phyloP scores from a whole-genome alignment of 2,888 invertebrate genomes.

The Fragum sueziense region DNA sequence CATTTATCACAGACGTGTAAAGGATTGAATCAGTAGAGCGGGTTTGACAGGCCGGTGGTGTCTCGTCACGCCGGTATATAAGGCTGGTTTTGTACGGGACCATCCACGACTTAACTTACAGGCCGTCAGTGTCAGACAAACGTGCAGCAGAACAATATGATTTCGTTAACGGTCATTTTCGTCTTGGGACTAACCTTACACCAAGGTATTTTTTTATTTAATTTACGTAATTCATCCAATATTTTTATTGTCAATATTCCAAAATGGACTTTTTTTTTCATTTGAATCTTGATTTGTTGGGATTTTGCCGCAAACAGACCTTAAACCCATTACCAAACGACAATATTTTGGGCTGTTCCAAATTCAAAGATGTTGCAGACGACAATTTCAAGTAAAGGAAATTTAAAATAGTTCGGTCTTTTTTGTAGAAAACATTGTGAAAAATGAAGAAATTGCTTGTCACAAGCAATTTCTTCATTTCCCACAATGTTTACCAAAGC shows the following conservation, averaged over 20 bases:
- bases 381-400: too few relatives aligned
- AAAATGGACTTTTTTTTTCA: too few relatives aligned
- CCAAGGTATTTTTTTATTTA: background rate
- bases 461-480: constrained; percentile 2
- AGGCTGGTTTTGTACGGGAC: background rate
- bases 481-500: background rate
- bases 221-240: too few relatives aligned
- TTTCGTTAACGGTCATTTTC: background rate
- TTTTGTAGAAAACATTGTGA: too few relatives aligned
- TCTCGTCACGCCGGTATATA: background rate
- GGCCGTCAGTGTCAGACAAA: constrained; percentile 7
- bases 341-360: too few relatives aligned
- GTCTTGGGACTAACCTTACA: background rate
- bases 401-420: too few relatives aligned
- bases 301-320: too few relatives aligned
- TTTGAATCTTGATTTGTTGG: too few relatives aligned
- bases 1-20: background rate
- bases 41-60: background rate
- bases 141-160: background rate
- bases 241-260: too few relatives aligned
- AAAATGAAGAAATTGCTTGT: background rate
- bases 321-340: too few relatives aligned
- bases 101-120: background rate
- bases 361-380: too few relatives aligned
- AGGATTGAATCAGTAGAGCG: background rate